phyloP scores from a whole-genome alignment of 2,888 invertebrate species.

The Erebia epiphron region DNA sequence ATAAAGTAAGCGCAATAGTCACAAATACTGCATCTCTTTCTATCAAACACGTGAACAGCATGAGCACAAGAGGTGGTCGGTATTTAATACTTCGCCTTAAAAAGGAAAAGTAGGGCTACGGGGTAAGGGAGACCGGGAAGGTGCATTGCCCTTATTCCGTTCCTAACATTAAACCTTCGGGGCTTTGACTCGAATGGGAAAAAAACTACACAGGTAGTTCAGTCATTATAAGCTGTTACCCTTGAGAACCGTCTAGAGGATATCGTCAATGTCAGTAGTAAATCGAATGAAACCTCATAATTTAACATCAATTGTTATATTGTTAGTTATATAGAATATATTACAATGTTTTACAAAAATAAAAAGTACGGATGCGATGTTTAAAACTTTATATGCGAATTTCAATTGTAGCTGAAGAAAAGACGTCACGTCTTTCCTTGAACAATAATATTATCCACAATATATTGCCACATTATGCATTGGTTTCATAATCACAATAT shows the following conservation, averaged over 20 bases:
- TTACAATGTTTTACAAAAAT: neutral
- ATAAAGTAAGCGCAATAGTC: constrained; percentile 62
- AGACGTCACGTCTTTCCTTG: neutral
- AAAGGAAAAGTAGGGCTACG: constrained; percentile 80
- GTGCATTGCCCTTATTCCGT: constrained; percentile 78
- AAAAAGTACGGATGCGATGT: neutral
- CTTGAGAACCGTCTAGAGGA: constrained; percentile 76
- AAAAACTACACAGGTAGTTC: constrained; percentile 80
- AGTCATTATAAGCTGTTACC: constrained; percentile 74
- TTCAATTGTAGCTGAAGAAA: neutral
- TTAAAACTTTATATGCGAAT: neutral
- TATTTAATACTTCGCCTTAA: constrained; percentile 63
- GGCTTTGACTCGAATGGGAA: constrained; percentile 72
- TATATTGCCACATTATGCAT: neutral
- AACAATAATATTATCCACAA: neutral
- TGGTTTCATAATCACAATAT: neutral
- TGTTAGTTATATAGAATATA: neutral
- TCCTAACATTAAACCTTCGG: constrained; percentile 69
- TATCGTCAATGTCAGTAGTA: constrained; percentile 46
- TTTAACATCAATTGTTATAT: constrained; percentile 15
- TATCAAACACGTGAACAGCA: constrained; percentile 55
- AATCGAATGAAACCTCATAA: constrained; percentile 24
- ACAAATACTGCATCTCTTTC: constrained; percentile 75
- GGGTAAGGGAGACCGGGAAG: constrained; percentile 79
- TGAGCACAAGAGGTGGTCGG: constrained; percentile 60